Evolutionary conservation across 2,113 vertebrate species (phyloP).

Genomic region (Helogale parvula): DNA sequence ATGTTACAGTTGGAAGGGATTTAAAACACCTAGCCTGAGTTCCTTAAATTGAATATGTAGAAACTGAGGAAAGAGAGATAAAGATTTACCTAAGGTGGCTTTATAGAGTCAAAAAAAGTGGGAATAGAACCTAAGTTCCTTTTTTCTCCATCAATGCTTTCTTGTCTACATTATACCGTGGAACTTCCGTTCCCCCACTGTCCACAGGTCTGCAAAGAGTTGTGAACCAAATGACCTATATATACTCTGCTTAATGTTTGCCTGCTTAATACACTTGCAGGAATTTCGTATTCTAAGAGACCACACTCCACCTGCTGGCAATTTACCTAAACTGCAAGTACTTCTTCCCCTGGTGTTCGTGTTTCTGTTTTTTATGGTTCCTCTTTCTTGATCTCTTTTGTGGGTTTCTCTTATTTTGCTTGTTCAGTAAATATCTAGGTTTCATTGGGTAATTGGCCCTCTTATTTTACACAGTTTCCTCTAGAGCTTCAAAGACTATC

Average conservation of each 20-base stretch:
- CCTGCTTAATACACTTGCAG: not conserved
- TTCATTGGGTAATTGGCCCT: not conserved
- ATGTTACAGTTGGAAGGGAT: not conserved
- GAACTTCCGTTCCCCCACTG: not conserved
- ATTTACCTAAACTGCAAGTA: constrained; percentile 69
- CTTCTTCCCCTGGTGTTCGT: not conserved
- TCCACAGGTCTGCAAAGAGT: not conserved
- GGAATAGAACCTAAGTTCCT: not conserved
- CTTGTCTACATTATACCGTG: not conserved
- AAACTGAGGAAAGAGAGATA: not conserved
- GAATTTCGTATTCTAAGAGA: not conserved
- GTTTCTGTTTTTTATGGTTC: not conserved
- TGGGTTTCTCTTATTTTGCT: not conserved
- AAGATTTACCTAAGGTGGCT: not conserved
- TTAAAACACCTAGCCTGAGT: not conserved
- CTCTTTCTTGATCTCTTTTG: not conserved
- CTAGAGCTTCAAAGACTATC: not conserved
- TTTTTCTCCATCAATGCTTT: not conserved
- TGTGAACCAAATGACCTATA: not conserved
- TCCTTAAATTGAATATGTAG: not conserved
- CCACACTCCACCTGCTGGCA: constrained; percentile 62
- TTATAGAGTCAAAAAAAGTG: not conserved
- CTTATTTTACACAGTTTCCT: not conserved
- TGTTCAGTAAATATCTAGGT: not conserved
- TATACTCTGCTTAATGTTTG: not conserved